Conservation (phyloP, 2,797 vertebrate genomes). For the Champsocephalus esox region DNA sequence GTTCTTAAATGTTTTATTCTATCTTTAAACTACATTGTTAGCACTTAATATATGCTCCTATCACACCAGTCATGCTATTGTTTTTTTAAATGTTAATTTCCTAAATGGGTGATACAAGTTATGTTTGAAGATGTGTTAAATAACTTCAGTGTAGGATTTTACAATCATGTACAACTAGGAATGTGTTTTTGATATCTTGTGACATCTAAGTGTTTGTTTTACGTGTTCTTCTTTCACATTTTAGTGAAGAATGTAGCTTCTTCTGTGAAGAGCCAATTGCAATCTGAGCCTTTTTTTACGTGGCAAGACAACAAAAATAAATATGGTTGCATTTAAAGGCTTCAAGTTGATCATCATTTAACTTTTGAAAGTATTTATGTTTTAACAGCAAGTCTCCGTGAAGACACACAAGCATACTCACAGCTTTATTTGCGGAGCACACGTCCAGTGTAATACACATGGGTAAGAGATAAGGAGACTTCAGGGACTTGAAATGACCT, state of each 20-base stretch:
- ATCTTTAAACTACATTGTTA: conserved; percentile 40
- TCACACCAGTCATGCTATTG: conserved; percentile 21
- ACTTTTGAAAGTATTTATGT: conserved; percentile 42
- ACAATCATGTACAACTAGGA: conserved; percentile 52
- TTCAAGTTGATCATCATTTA: conserved; percentile 40
- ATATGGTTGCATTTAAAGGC: conserved; percentile 70
- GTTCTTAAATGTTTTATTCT: background rate
- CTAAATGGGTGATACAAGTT: conserved; percentile 20
- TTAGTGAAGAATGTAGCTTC: conserved; percentile 85
- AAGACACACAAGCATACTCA: conserved; percentile 1
- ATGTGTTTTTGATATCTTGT: conserved; percentile 40
- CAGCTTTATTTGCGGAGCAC: conserved; percentile 47
- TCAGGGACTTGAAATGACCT: conserved; percentile 75
- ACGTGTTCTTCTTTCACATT: conserved; percentile 82
- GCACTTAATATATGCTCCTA: conserved; percentile 51
- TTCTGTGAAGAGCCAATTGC: conserved; percentile 87
- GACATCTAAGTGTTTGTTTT: conserved; percentile 23
- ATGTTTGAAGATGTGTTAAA: conserved; percentile 25
- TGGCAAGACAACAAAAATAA: conserved; percentile 74
- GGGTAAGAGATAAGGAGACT: conserved; percentile 65
- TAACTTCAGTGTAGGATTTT: conserved; percentile 46
- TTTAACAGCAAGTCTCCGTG: conserved; percentile 22
- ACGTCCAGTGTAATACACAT: conserved; percentile 52
- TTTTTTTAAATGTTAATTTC: conserved; percentile 12
- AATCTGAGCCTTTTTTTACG: conserved; percentile 79